These are phyloP conservation scores for Daubentonia madagascariensis DNA, from an alignment of 2,113 vertebrate genomes.

Conservation along the genomic window DNA sequence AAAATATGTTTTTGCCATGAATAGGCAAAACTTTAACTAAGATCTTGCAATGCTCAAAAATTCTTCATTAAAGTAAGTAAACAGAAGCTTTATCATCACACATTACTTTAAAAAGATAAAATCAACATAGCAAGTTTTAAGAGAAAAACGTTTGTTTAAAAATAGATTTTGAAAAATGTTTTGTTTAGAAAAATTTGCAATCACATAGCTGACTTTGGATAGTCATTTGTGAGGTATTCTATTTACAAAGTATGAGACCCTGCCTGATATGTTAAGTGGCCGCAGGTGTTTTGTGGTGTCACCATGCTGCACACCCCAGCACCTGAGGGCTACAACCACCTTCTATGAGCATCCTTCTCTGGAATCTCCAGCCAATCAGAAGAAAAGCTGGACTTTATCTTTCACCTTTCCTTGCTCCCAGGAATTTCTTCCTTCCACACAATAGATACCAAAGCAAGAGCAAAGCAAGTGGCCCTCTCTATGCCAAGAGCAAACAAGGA, in stretches of 20 bases:
- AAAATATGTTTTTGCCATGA: constrained; percentile 1
- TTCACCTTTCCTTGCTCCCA: not conserved
- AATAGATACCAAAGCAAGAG: not conserved
- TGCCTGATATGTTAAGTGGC: not conserved
- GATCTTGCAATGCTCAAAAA: not conserved
- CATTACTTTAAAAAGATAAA: constrained; percentile 1
- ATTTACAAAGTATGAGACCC: not conserved
- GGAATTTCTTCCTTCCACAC: not conserved
- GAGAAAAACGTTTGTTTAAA: not conserved
- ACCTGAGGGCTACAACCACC: not conserved
- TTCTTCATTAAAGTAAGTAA: not conserved
- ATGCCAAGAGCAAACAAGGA: not conserved
- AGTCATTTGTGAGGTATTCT: not conserved
- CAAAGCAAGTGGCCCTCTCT: not conserved
- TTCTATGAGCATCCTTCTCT: not conserved
- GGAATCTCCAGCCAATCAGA: not conserved
- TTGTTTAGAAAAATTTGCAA: not conserved
- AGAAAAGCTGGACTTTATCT: not conserved
- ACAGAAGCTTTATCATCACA: not conserved
- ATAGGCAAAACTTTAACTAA: not conserved
- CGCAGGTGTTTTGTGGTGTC: not conserved
- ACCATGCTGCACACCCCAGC: not conserved
- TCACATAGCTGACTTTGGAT: not conserved
- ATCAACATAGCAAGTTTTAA: constrained; percentile 20
- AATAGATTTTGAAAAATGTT: constrained; percentile 6